Percentiles rank a stretch among this genome's conserved stretches.
These are phyloP conservation scores for Stomorhina lunata DNA, from an alignment of 2,888 invertebrate genomes.

Conservation along the genomic window DNA sequence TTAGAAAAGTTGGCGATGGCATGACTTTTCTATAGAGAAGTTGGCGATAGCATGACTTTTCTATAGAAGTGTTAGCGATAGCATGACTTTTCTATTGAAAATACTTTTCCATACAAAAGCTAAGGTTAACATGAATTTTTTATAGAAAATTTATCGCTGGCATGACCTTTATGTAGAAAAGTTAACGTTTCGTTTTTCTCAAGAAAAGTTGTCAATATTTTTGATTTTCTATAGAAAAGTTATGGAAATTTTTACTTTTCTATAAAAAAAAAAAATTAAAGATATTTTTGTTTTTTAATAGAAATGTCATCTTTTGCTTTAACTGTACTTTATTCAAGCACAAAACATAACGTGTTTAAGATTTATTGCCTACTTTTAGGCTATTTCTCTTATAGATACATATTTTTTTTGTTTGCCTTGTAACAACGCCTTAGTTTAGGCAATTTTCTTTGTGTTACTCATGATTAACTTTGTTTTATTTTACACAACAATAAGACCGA, in stretches of 20 bases:
- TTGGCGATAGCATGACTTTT: background rate
- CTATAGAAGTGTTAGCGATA: background rate
- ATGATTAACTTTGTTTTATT: slow-evolving; percentile 18
- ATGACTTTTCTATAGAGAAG: background rate
- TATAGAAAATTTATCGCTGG: background rate
- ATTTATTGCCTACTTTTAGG: background rate
- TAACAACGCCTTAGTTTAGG: background rate
- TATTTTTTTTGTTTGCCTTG: background rate
- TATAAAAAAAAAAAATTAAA: too few relatives aligned
- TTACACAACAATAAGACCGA: background rate
- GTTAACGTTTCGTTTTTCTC: too few relatives aligned
- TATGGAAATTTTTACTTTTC: too few relatives aligned
- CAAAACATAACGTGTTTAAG: background rate
- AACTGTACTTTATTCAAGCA: background rate
- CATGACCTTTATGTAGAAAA: background rate
- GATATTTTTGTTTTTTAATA: too few relatives aligned
- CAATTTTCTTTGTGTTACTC: background rate
- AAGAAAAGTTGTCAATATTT: too few relatives aligned
- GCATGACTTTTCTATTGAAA: too few relatives aligned
- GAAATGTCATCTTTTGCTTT: background rate
- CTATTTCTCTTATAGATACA: background rate
- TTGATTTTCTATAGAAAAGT: background rate
- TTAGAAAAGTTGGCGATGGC: background rate
- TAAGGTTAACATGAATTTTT: background rate
- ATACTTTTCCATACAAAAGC: background rate